phyloP scores from a whole-genome alignment of 1,140 invertebrate species.

The Bombus picipes region DNA sequence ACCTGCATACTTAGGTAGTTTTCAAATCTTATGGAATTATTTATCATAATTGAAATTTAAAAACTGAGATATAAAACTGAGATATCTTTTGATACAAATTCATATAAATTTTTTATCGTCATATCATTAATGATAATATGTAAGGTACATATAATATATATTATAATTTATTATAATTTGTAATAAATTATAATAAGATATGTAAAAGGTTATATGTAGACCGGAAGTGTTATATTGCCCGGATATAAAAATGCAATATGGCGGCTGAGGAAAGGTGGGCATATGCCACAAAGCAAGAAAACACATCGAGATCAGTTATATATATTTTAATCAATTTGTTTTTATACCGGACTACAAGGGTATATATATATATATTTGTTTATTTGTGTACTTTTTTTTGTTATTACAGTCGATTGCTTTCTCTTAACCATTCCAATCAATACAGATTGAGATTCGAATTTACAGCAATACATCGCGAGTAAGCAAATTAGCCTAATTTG shows the following conservation, averaged over 20 bases:
- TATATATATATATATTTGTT: neutral
- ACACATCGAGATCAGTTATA: neutral
- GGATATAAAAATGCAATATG: neutral
- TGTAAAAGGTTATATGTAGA: neutral
- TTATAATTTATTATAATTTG: too few species aligned
- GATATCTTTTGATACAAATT: neutral
- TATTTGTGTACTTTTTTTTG: neutral
- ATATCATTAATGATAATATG: neutral
- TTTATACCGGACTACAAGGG: constrained; percentile 16
- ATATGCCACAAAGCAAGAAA: neutral
- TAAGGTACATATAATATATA: too few species aligned
- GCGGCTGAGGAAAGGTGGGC: too few species aligned
- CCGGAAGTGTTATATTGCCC: neutral
- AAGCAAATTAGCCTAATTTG: constrained; percentile 37
- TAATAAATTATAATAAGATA: neutral
- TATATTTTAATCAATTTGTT: constrained; percentile 17
- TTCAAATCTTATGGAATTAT: neutral
- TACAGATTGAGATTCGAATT: constrained; percentile 11
- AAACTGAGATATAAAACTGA: neutral
- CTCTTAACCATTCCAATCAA: constrained; percentile 1
- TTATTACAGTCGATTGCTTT: constrained; percentile 27
- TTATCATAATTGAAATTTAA: neutral
- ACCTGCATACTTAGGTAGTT: neutral
- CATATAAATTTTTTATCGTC: neutral
- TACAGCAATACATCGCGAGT: constrained; percentile 23